phyloP scores from a whole-genome alignment of 2,888 invertebrate species.

The Cephus runcator region DNA sequence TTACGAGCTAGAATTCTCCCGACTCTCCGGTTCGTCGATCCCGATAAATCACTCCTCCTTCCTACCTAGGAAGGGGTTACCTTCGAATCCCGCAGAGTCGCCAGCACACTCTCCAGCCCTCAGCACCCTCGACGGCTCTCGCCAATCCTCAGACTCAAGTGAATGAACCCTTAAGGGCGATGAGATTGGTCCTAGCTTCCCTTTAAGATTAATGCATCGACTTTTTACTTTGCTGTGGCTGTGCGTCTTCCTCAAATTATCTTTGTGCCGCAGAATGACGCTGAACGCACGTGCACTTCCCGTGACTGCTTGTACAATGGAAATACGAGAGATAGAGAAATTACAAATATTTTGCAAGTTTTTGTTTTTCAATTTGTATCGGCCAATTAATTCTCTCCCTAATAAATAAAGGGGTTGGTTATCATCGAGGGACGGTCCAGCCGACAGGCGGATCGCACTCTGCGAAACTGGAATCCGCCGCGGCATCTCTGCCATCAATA shows the following conservation, averaged over 20 bases:
- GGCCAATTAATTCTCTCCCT: not conserved
- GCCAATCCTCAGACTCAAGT: conserved; percentile 8
- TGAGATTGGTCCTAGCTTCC: conserved; percentile 26
- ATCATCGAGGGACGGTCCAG: not conserved
- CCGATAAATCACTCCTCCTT: conserved; percentile 40
- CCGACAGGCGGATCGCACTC: too few species aligned
- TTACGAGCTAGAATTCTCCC: not conserved
- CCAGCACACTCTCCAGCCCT: not conserved
- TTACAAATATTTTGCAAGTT: not conserved
- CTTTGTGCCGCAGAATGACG: not conserved
- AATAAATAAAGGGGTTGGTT: not conserved
- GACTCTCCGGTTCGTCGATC: conserved; percentile 26
- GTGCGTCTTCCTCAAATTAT: not conserved
- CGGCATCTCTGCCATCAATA: not conserved
- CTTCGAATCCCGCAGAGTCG: not conserved
- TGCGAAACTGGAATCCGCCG: not conserved
- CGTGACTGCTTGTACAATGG: not conserved
- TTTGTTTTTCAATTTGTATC: not conserved
- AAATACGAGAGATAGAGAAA: not conserved
- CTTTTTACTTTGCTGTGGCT: not conserved
- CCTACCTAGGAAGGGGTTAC: conserved; percentile 23
- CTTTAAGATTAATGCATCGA: conserved; percentile 31
- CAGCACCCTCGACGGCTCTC: not conserved
- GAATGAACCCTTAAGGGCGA: conserved; percentile 33
- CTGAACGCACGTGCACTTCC: not conserved